Base-by-base conservation (phyloP, 1,140 invertebrate genomes). In the Sycophila sp. region DNA sequence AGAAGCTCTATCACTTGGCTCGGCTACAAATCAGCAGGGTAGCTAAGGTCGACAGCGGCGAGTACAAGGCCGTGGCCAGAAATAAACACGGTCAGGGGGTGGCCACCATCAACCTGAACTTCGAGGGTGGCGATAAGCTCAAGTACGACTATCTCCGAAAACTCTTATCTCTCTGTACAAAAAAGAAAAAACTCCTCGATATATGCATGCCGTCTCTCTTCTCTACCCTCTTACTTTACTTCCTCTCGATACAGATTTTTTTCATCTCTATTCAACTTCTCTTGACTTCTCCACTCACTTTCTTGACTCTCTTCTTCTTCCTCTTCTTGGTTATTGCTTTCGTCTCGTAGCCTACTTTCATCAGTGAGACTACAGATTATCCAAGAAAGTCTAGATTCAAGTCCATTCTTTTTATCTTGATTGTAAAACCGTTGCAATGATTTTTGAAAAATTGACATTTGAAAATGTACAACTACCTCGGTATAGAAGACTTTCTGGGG, bases 51-150 rank as follows among this genome's bases (percentile, higher is more conserved):
- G 97, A 99, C 85, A 92, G 92, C 76, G 97, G 97, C 71, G 95
- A 97, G 82, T 99, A 99, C 87, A 94, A 92, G 83, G 96, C 95
- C 66, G 88, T 94, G 17, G 97, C 96, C 49, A 95, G 91, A 87
- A 99, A 98, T 86, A 93, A 92, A 80, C 91, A 94, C 76, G 97
- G 97, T 71, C 94, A 96, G 86, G 95, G 95, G 59, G 91, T 93
- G 42, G 95, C 97, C 47, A 97, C 95, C 73, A 97, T 99, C 81
- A 98, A 97, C 88, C 88, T 99, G 17, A 98, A 98, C 88, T 97
- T 97, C 86, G 94, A 96, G 87, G 94, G 93, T 79, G 91, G 92
- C 77, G 94, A 92, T 75, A 95, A 93, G 88, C 91, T 92, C 74
- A 95, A 95, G 94, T 94, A 92, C 90, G 92, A 83, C 71, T 69